Percentiles rank a stretch among this genome's conserved stretches.
These are phyloP conservation scores for Eupithecia pulchellata DNA, from an alignment of 2,888 invertebrate species.

Conservation along the genomic window DNA sequence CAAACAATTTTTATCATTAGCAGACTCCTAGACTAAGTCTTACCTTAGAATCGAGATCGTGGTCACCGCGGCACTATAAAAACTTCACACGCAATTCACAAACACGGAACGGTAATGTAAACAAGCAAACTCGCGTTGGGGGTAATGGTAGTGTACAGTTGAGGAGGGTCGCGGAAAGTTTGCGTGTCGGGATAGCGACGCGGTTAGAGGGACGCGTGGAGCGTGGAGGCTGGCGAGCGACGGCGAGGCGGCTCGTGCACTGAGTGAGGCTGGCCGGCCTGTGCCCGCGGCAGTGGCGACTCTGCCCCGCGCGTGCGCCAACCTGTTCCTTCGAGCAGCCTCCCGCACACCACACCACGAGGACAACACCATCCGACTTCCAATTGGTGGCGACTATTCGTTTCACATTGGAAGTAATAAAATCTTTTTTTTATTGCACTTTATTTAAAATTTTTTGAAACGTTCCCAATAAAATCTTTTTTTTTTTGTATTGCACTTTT, in stretches of 20 bases:
- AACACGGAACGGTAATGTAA: slow-evolving; percentile 28
- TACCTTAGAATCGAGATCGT: slow-evolving; percentile 74
- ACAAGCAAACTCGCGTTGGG: slow-evolving; percentile 18
- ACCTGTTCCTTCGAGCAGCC: slow-evolving; percentile 70
- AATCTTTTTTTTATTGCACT: no score
- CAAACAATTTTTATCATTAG: slow-evolving; percentile 56
- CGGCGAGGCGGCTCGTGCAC: slow-evolving; percentile 80
- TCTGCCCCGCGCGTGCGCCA: slow-evolving; percentile 79
- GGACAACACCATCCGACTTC: background rate
- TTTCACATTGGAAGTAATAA: background rate
- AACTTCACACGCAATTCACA: slow-evolving; percentile 79
- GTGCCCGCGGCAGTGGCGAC: slow-evolving; percentile 59
- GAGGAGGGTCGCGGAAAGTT: slow-evolving; percentile 41
- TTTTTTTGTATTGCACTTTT: background rate
- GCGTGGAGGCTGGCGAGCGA: slow-evolving; percentile 71
- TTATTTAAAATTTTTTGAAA: background rate
- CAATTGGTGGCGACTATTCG: background rate
- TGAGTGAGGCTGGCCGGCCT: slow-evolving; percentile 65
- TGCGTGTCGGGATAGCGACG: slow-evolving; percentile 51
- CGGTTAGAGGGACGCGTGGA: slow-evolving; percentile 39
- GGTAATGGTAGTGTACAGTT: slow-evolving; percentile 45
- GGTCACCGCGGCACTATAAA: slow-evolving; percentile 64
- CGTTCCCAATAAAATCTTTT: background rate
- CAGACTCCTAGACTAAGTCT: slow-evolving; percentile 43
- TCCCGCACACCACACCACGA: slow-evolving; percentile 25